Base-by-base conservation (phyloP, 1,140 invertebrate species). In the Paraescarpia echinospica region DNA sequence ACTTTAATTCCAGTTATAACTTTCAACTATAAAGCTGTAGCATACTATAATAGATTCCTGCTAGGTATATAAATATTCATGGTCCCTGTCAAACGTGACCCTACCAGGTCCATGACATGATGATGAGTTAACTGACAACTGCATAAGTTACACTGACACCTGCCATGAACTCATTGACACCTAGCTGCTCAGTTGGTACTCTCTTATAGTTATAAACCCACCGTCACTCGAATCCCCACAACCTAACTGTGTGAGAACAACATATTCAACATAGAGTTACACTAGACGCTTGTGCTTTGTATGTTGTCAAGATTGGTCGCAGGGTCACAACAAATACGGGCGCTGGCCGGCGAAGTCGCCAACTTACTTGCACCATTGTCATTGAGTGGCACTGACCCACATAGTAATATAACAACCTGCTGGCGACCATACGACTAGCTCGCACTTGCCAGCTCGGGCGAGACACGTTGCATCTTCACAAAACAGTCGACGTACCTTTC, bases 401-500 rank as follows among this genome's bases (percentile, higher is more conserved):
- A 77, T 77, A 77, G 27, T 31, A 77, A 77, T 77, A 77, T 12
- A 2, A 0, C 59, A 27, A 77, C 59, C 59, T 77, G 1, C 59
- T 77, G 59, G 59, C 22, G 59, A 31, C 59, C 22, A 18, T 27
- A 77, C 59, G 59, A 27, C 8, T 27, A 77, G 18, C 59, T 77
- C 59, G 27, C 59, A 77, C 12, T 4, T 0, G 59, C 59, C 59
- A 1, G 59, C 27, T 77, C 2, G 59, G 27, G 18, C 2, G 2
- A 77, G 22, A 77, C 59, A 77, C 27, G 59, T 1, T 77, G 22
- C 22, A 14, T 27, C 59, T 27, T 18, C 59, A 31, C 18, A 18
- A 77, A 77, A 77, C 14, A 18, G 59, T 77, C 59, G 59, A 92
- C 96, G 96, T 96, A 98, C 98, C 97, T 99, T 99, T 94, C 97